Evolutionary conservation across 2,113 vertebrate genomes (phyloP), one percentile per base, ranked within the genome.

Genomic region (Sorex fumeus): DNA sequence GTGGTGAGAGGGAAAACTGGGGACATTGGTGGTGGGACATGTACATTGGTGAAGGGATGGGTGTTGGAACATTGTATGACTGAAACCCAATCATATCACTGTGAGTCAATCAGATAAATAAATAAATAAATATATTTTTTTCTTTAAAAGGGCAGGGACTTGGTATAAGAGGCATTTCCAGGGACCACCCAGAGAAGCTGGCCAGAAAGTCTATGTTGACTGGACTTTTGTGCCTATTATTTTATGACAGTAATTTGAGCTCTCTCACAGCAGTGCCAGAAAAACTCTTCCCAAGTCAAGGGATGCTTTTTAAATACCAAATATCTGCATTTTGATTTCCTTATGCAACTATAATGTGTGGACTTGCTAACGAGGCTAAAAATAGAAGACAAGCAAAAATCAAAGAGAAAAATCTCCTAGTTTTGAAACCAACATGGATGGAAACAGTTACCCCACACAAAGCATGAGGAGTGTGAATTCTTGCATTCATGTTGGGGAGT

Each of bases 361-460:
- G 79, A 69, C n/a, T 50, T 93, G 90, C 92, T 93, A 93, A 80
- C 67, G 90, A 67, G 43, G 67, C 91, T 96, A 96, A 96, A 96
- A 96, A 93, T 90, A 96, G 93, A 95, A 86, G 95, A 85, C 67
- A 94, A 88, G 62, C 21, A 85, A 90, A 62, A 87, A 91, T 91
- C 64, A 90, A 94, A 95, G 67, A 94, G 74, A 67, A 93, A 91
- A 90, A 93, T 32, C 47, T 87, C 57, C 47, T 90, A 36, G 84
- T 90, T 94, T 86, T 75, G 83, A 92, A 89, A 74, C 30, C 16
- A 62, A 87, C n/a, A 80, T 86, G 36, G 45, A 81, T 79, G 88
- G 88, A 90, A 95, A 93, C 16, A 75, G 83, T 86, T 81, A 90
- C 34, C 15, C 62, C 74, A 86, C 57, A 67, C 71, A 60, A 89